Conservation (phyloP, 2,797 vertebrate species). For the Smutsia gigantea region DNA sequence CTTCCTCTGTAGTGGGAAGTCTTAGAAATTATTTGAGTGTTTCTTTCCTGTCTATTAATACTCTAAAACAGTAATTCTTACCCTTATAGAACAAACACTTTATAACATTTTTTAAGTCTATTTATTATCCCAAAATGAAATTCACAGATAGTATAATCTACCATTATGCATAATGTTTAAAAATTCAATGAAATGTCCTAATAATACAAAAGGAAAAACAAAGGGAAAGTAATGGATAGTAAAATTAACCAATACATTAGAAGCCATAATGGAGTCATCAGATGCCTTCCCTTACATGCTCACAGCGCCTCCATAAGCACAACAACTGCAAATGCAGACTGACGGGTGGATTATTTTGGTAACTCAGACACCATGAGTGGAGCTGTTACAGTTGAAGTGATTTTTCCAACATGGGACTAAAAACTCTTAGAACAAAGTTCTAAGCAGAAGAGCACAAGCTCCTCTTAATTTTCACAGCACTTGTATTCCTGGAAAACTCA, state of each 20-base stretch:
- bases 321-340: background rate
- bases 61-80: slow-evolving; percentile 20
- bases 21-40: background rate
- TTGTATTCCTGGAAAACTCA: slow-evolving; percentile 22
- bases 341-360: background rate
- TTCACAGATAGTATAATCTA: background rate
- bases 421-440: background rate
- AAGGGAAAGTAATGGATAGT: background rate
- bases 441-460: background rate
- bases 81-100: background rate
- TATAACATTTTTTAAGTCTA: background rate
- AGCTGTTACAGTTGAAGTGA: background rate
- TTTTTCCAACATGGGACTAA: slow-evolving; percentile 22
- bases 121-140: slow-evolving; percentile 33
- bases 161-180: background rate
- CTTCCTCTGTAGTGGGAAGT: background rate
- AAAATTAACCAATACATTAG: background rate
- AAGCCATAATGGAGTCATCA: background rate
- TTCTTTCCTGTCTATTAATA: slow-evolving; percentile 24
- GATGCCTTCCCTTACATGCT: background rate
- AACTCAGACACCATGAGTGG: background rate
- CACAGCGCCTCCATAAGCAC: background rate
- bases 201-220: background rate
- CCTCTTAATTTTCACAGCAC: background rate
- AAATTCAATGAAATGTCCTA: background rate